Conservation (phyloP, 1,140 invertebrate genomes). For the Brachionus asplanchnoidis region DNA sequence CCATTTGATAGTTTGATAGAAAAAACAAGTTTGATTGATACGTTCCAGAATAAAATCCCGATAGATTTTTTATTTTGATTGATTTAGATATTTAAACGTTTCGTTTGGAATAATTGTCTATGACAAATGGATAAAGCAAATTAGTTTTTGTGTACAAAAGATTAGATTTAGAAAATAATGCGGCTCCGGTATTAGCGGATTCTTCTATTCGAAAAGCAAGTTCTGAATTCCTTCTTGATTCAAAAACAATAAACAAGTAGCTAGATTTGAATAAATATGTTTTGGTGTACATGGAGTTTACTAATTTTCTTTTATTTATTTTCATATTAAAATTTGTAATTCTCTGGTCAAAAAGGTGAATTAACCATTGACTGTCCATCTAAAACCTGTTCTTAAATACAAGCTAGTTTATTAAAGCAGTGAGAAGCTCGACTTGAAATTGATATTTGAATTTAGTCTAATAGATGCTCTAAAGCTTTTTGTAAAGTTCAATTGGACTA, state of each 20-base stretch:
- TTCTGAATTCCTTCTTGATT: neutral
- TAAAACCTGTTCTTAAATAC: neutral
- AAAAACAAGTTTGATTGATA: neutral
- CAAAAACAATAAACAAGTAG: neutral
- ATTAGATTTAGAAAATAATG: neutral
- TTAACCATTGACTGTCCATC: neutral
- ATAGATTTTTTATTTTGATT: neutral
- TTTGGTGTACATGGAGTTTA: neutral
- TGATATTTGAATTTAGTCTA: neutral
- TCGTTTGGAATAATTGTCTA: neutral
- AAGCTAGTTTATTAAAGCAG: neutral
- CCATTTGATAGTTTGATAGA: neutral
- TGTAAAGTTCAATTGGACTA: constrained; percentile 6
- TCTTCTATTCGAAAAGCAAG: neutral
- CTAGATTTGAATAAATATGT: neutral
- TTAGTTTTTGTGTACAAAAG: neutral
- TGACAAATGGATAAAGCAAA: neutral
- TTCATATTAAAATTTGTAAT: neutral
- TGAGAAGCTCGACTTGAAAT: constrained; percentile 17
- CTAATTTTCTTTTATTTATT: neutral
- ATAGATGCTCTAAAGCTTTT: neutral
- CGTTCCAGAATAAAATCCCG: neutral
- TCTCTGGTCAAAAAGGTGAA: neutral
- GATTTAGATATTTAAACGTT: neutral
- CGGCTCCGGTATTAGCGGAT: neutral